Evolutionary conservation across 2,888 invertebrate species (phyloP).

Genomic region (Teinopalpus imperialis): DNA sequence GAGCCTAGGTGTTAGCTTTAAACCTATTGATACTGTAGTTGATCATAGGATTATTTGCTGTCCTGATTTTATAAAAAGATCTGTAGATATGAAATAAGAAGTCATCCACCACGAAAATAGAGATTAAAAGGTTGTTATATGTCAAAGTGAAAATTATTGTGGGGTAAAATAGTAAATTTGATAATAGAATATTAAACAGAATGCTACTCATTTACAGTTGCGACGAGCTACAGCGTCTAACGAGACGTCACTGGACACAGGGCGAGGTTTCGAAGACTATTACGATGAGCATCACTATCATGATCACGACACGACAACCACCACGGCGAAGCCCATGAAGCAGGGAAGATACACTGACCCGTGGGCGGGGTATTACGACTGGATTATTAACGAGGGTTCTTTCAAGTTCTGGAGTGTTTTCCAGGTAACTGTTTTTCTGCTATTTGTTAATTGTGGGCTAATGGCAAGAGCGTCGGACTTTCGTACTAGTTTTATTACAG

Average conservation of each 20-base stretch:
- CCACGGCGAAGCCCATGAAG: slow-evolving; percentile 76
- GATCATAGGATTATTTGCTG: too few species aligned
- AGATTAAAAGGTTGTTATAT: too few species aligned
- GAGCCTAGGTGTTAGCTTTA: too few species aligned
- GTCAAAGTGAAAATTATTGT: too few species aligned
- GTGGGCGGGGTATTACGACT: slow-evolving; percentile 92
- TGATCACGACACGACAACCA: slow-evolving; percentile 56
- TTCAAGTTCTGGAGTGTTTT: slow-evolving; percentile 95
- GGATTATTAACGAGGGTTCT: slow-evolving; percentile 92
- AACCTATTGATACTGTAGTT: too few species aligned
- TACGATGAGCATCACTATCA: slow-evolving; percentile 70
- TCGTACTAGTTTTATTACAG: too few species aligned
- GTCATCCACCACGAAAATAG: too few species aligned
- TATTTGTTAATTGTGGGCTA: too few species aligned
- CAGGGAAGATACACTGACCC: slow-evolving; percentile 85
- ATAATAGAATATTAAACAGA: neutral
- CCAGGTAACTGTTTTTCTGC: slow-evolving; percentile 83
- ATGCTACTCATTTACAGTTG: slow-evolving; percentile 35
- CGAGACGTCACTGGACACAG: slow-evolving; percentile 42
- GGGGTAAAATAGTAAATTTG: too few species aligned
- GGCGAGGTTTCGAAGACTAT: slow-evolving; percentile 69
- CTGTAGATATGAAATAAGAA: too few species aligned
- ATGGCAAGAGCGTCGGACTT: too few species aligned
- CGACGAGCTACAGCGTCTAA: slow-evolving; percentile 39
- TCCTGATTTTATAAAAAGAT: too few species aligned